These are phyloP conservation scores for Otocyon megalotis DNA, from an alignment of 2,113 vertebrate genomes.

Conservation along the genomic window DNA sequence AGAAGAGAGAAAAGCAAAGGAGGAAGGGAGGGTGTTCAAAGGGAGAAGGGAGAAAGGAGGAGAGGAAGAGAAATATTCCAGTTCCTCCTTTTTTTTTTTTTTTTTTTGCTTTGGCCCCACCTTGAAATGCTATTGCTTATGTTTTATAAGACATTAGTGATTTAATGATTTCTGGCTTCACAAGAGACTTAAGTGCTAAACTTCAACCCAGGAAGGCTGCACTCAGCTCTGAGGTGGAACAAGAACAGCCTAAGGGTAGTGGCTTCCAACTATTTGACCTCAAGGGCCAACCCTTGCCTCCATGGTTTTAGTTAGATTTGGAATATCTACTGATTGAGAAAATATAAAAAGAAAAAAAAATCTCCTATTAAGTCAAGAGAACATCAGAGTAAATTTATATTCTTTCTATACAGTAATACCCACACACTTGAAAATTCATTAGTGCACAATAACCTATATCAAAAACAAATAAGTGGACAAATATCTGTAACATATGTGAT, in stretches of 20 bases:
- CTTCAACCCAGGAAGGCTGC: not conserved
- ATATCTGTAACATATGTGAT: not conserved
- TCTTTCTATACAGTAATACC: not conserved
- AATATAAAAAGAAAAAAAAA: not conserved
- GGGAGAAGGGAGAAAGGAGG: not conserved
- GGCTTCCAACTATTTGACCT: not conserved
- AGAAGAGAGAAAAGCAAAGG: conserved; percentile 36
- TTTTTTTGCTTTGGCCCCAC: not conserved
- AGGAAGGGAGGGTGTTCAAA: fast-evolving
- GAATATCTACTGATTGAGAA: not conserved
- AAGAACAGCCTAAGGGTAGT: not conserved
- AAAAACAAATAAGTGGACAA: not conserved
- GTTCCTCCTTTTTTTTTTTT: conserved; percentile 23
- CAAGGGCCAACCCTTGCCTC: not conserved
- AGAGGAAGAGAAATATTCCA: not conserved
- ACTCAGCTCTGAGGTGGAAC: not conserved
- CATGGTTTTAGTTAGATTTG: not conserved
- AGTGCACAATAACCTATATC: not conserved
- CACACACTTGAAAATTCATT: not conserved
- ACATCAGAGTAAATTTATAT: not conserved
- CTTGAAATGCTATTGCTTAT: not conserved
- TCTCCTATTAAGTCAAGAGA: not conserved
- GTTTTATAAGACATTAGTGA: not conserved
- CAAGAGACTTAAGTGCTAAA: not conserved
- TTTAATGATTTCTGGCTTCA: not conserved